Base-by-base conservation (phyloP, 2,888 invertebrate species). In the Blera fallax region DNA sequence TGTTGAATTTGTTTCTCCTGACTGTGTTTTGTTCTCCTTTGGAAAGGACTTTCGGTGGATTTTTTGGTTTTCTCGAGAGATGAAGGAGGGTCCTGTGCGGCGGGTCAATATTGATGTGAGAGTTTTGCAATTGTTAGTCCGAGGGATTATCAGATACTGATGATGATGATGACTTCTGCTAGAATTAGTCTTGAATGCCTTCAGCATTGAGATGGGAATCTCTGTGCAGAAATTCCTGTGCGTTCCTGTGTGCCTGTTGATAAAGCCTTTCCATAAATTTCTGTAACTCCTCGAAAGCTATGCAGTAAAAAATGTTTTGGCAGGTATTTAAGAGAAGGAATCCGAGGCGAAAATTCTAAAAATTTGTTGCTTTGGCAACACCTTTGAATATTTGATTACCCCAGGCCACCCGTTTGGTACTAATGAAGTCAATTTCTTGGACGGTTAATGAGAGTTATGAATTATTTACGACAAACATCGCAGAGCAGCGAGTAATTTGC, bases 391-490 rank as follows among this genome's bases (percentile, higher is more conserved):
- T 72, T 65, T 65, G 72, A 82, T 77, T 77, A 62, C 48, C 34
- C 24, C 24, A 10, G 50, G 27, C 60, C 67, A 77, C 45, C 62
- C 78, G 43, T 27, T 58, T 24, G 11, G 6, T 24, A 65, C 79
- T 84, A 80, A 84, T 84, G 79, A 80, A 84, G 79, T 84, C 70
- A 70, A 74, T 76, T 79, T 72, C 62, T 67, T 54, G 52, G 77
- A 52, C 45, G 52, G 64, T 74, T 84, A 62, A 84, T 56, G 78
- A 73, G 67, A 73, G 78, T 69, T 84, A 79, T 79, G 83, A 84
- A 84, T 78, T 69, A 74, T 74, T 79, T 64, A 84, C 54, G 48
- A 78, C 83, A 64, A 83, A 78, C 29, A 79, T 48, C 18, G 69
- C 52, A 24, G 45, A 40, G 29, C 43, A 32, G 78, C 48, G 69